A percentile compares a stretch with the other conserved stretches of the same genome.
These are phyloP conservation scores for Blennius ocellaris DNA, from an alignment of 2,113 vertebrate genomes.

Conservation along the genomic window DNA sequence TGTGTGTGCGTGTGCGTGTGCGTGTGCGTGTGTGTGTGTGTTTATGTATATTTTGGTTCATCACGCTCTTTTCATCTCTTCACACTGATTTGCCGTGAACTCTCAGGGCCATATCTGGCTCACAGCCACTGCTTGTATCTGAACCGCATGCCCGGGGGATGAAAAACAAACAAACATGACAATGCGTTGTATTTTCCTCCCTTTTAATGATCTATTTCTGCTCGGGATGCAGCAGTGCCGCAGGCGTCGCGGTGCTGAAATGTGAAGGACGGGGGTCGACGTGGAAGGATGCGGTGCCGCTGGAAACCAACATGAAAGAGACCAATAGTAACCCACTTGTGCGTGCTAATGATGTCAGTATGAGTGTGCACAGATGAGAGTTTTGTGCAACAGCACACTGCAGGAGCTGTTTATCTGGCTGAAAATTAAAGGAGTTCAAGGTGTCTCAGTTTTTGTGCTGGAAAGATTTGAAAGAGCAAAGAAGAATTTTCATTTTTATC, in stretches of 20 bases:
- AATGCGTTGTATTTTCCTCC: slow-evolving; percentile 55
- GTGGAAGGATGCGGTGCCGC: slow-evolving; percentile 26
- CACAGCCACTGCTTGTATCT: slow-evolving; percentile 52
- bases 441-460: slow-evolving; percentile 51
- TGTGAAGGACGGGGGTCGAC: slow-evolving; percentile 72
- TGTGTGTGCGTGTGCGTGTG: no score
- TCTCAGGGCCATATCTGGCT: slow-evolving; percentile 62
- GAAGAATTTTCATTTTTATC: slow-evolving; percentile 65
- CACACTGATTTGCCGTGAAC: slow-evolving; percentile 37
- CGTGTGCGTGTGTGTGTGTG: no score
- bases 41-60: slow-evolving; percentile 69
- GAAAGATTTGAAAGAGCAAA: slow-evolving; percentile 48
- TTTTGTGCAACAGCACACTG: slow-evolving; percentile 49
- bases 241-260: slow-evolving; percentile 64
- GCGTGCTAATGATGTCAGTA: slow-evolving; percentile 59
- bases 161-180: slow-evolving; percentile 67
- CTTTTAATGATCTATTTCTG: slow-evolving; percentile 61
- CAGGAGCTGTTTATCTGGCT: slow-evolving; percentile 59
- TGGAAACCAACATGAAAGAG: slow-evolving; percentile 65
- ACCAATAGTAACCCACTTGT: slow-evolving; percentile 70
- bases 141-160: slow-evolving; percentile 64
- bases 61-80: slow-evolving; percentile 30
- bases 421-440: slow-evolving; percentile 75
- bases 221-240: slow-evolving; percentile 49
- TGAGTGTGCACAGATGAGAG: slow-evolving; percentile 51